Evolutionary conservation across 1,140 invertebrate genomes (phyloP), one percentile per base, ranked within the genome.

Genomic region (Aphaenogaster ashmeadi): DNA sequence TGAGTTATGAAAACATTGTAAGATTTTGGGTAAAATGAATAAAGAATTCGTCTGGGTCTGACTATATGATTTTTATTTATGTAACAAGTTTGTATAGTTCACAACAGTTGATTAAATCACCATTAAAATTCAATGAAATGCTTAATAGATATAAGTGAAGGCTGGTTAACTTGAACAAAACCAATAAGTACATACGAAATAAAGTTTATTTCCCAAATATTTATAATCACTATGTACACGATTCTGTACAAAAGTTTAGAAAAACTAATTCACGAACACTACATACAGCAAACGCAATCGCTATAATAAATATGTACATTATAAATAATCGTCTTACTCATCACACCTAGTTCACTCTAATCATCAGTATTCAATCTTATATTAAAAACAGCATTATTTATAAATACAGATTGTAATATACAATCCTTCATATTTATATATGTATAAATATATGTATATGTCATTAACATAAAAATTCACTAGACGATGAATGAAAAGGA

Each of bases 171-270:
- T 36, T 36, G 2, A 74, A 72, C 27, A 67, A 27, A 87, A 60
- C 27, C 27, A 62, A 87, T 41, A 36, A 2, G 11, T 90, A 87
- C 64, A 88, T 90, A 92, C 69, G 86, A 92, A 93, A 92, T 79
- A 92, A 91, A 78, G 41, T 90, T 89, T 93, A 90, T 92, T 93
- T 92, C 56, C 75, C 44, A 87, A 87, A 89, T 88, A 88, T 91
- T 88, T 74, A 80, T 89, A 86, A 87, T 88, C 38, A 47, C 78
- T 90, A 92, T 93, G 77, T 93, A 93, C 87, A 93, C 78, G 75
- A 90, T 91, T 92, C 86, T 94, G 92, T 93, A 92, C 91, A 94
- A 94, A 93, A 92, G 90, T 93, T 93, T 93, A 89, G 86, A 91
- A 91, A 92, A 87, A 90, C 87, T 89, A 92, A 91, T 83, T 74